Evolutionary conservation across 2,113 vertebrate species (phyloP), one percentile per base, ranked within the genome.

Genomic region (Sisor rabdophorus): DNA sequence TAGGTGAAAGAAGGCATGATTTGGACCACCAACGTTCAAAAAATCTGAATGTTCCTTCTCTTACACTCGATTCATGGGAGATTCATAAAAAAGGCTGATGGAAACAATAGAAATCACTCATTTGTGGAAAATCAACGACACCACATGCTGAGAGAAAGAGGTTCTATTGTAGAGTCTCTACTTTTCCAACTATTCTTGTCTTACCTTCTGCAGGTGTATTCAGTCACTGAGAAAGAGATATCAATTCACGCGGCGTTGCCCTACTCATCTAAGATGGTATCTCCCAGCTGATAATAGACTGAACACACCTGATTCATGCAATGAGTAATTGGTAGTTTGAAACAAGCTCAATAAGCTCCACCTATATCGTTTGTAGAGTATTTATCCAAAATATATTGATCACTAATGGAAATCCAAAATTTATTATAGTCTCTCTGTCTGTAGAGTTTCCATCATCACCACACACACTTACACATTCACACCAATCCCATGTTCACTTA

Each of bases 21-120:
- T 13, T 20, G 48, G 65, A 69, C 65, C 65, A 69, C 65, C 47
- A 69, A 69, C 47, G 26, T 69, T 26, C 47, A 69, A 52, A 69
- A 30, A 52, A 69, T 30, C 47, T 19, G 47, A 52, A 52, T 5
- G 47, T 26, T 68, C 65, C 65, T 50, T n/a, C 44, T 50, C 8
- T 19, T 26, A 52, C 47, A 52, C 47, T 20, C 11, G 64, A 67
- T 16, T 47, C 40, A 65, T 24, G 12, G 63, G 20, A 65, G 36
- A 68, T 52, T 52, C 12, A 24, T 19, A 61, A 10, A 61, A 44
- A 44, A 22, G 16, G 24, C 65, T 30, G 47, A 69, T 11, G 3
- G 3, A 52, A 50, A 19, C 26, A 40, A 2, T 40, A 26, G 44
- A 22, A 17, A 22, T 65, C 12, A 2, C 32, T 65, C 2, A 65